Conservation (phyloP, 2,888 invertebrate genomes). For the Pomacea canaliculata region DNA sequence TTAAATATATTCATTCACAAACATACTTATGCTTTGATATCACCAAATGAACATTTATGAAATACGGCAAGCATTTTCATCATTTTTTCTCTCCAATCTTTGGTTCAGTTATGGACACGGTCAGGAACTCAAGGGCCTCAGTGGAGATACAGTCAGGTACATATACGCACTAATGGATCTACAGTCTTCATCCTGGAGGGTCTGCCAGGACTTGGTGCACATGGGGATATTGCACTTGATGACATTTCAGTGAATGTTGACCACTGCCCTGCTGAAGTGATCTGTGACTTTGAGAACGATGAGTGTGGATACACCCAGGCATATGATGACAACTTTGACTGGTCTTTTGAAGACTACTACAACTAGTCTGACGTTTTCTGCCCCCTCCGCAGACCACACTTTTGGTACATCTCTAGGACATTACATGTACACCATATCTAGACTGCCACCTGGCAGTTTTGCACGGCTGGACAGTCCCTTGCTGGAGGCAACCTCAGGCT, state of each 20-base stretch:
- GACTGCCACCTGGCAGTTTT: conserved; percentile 45
- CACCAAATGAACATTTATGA: no score
- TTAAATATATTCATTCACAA: no score
- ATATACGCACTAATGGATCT: conserved; percentile 39
- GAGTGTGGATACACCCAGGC: conserved; percentile 60
- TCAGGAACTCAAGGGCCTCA: conserved; percentile 57
- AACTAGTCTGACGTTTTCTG: conserved; percentile 47
- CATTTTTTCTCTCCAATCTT: no score
- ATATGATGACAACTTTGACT: conserved; percentile 54
- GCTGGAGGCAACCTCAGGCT: conserved; percentile 42
- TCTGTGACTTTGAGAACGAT: conserved; percentile 63
- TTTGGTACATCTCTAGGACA: conserved; percentile 51
- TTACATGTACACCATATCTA: conserved; percentile 62
- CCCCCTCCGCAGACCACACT: conserved; percentile 61
- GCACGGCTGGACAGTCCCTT: conserved; percentile 55
- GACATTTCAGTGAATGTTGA: conserved; percentile 51
- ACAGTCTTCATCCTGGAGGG: conserved; percentile 61
- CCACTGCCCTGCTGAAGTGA: conserved; percentile 47
- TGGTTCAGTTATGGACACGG: conserved; percentile 43
- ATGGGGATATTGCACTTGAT: conserved; percentile 64
- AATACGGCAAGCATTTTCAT: no score
- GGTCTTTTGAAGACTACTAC: conserved; percentile 56
- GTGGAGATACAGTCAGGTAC: conserved; percentile 60
- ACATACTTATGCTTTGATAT: no score
- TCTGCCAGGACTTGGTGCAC: conserved; percentile 45